These are phyloP conservation scores for Eurosta solidaginis DNA, from an alignment of 1,140 invertebrate species.

Conservation along the genomic window DNA sequence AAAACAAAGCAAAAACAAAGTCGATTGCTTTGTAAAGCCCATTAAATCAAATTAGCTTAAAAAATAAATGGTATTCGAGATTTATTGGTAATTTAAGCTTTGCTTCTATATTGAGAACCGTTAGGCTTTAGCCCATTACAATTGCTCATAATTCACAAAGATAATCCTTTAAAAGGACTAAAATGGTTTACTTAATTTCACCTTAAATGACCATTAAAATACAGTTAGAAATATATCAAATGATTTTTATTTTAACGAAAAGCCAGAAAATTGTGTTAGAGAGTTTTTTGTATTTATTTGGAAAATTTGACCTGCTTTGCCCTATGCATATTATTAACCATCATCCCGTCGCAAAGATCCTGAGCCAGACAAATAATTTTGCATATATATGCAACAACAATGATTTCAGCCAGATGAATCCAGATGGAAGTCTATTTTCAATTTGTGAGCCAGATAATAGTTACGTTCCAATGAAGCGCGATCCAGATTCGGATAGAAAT, in stretches of 20 bases:
- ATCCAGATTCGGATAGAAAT: no score
- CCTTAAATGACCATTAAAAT: conserved; percentile 8
- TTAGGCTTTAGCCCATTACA: conserved; percentile 15
- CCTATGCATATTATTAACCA: no score
- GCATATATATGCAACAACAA: no score
- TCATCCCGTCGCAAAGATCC: no score
- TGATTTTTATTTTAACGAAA: background rate
- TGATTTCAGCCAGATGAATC: no score
- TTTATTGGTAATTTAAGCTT: background rate
- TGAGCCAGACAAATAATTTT: no score
- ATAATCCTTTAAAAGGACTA: conserved; percentile 7
- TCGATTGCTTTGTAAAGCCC: background rate
- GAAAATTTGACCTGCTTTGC: no score
- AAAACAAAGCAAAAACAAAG: conserved; percentile 3
- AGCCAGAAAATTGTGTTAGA: background rate
- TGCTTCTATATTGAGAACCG: background rate
- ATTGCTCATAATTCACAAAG: conserved; percentile 11
- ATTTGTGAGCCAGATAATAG: no score
- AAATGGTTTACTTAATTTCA: background rate
- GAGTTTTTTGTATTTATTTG: no score
- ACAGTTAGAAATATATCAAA: background rate
- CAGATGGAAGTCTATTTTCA: no score
- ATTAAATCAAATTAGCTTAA: conserved; percentile 28
- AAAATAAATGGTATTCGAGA: background rate
- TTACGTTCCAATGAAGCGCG: no score